Evolutionary conservation across 2,888 invertebrate genomes (phyloP).

Genomic region (Arrhopalites spinosus): DNA sequence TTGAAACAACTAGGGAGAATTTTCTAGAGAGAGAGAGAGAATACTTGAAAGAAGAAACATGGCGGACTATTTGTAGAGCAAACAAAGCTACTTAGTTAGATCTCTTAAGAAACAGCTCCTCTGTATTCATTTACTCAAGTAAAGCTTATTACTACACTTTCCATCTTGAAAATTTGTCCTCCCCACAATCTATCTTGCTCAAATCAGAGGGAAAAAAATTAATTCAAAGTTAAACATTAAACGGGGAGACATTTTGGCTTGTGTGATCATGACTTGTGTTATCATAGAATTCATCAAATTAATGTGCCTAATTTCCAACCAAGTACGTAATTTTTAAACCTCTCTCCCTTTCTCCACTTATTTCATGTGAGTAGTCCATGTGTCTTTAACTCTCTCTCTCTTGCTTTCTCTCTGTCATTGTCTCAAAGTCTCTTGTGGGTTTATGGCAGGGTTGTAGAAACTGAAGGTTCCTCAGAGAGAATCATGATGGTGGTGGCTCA

Average conservation of each 20-base stretch:
- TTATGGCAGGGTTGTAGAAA: not conserved
- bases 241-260: not conserved
- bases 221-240: not conserved
- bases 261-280: no score
- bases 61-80: no score
- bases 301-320: slow-evolving; percentile 6
- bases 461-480: not conserved
- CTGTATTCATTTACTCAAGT: no score
- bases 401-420: not conserved
- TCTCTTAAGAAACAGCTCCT: not conserved
- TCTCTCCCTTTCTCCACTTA: not conserved
- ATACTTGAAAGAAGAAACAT: no score
- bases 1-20: no score
- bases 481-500: not conserved
- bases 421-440: not conserved
- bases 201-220: not conserved
- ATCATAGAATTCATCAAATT: not conserved
- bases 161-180: no score
- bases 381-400: not conserved
- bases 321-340: not conserved
- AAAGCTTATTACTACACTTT: no score
- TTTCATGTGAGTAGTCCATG: not conserved
- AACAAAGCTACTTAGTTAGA: slow-evolving; percentile 1
- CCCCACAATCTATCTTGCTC: no score
- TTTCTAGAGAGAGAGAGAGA: not conserved